Base-by-base conservation (phyloP, 2,888 invertebrate species). In the Drosophila fulvimacula region DNA sequence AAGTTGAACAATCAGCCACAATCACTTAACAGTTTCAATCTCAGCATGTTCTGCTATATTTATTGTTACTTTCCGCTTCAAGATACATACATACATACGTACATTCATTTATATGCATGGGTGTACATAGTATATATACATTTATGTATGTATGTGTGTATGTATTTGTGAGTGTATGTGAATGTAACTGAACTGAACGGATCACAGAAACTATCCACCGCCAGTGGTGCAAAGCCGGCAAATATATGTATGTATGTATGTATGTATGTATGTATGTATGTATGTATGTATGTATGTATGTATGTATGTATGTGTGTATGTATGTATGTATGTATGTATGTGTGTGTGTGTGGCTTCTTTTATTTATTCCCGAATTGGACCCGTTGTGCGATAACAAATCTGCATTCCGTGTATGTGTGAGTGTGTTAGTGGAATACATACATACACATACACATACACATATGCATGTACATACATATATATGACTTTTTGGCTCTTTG, bases 11-110 rank as follows among this genome's bases (percentile, higher is more conserved):
- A 70, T 70, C 63, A 71, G 44, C 41, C 44, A 36, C 71, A 71
- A 53, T 58, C 64, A 70, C 55, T 64, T 70, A 71, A 59, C 48
- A 59, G 49, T 59, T 71, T 30, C 36, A 71, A 65, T 71, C 64
- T 56, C 46, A 55, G 46, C 64, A 74, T 74, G 58, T 65, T 69
- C 53, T 55, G 41, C 24, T 74, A 46, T 73, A 48, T 19, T 56
- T 60, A 60, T 62, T 62, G 36, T 55, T 61, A 57, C 58, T 73
- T 44, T 73, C 61, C 67, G 53, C 73, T 67, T 73, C 49, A 39
- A 57, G 15, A 41, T 39, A 52, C 44, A 34, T n/a, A 63, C 30
- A 49, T 48, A n/a, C 11, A 6, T 48, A 2, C 5, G 19, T 2
- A 41, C 27, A 30, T 30, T n/a, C n/a, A n/a, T n/a, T n/a, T n/a